Evolutionary conservation across 2,113 vertebrate species (phyloP), one percentile per base, ranked within the genome.

Genomic region (Tautogolabrus adspersus): DNA sequence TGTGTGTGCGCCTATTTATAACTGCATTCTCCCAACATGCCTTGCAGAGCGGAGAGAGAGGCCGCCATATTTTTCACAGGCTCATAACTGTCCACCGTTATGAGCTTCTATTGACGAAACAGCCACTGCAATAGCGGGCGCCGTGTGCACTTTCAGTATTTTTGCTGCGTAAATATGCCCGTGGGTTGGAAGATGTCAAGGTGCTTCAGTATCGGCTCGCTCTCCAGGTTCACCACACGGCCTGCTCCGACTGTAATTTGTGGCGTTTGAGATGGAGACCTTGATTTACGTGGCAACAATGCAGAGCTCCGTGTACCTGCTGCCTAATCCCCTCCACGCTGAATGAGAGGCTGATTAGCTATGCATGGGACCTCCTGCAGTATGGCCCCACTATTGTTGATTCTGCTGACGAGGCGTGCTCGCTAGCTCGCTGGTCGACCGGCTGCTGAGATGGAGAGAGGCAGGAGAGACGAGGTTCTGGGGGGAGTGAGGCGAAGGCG

Each of bases 381-480:
- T 83, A 86, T 47, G 66, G 59, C 69, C 66, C 37, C 11, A 1
- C 77, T 61, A 77, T 79, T 88, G 89, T 87, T 72, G 68, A 66
- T 88, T 87, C 84, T 90, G 90, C 90, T 92, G 90, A 92, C 73
- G 2, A 30, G 59, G 87, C 84, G 72, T 47, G 72, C 65, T 61
- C 13, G 19, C 56, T 64, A 26, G 51, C 75, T 58, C 15, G 47
- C 7, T 8, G 47, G 47, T 49, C 47, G 66, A 44, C 54, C 6
- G 51, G 56, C 34, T 9, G 56, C 42, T 7, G 75, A 68, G 38
- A 63, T 55, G 74, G 40, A 63, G 30, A 51, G 40, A 46, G 63
- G 22, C 6, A 21, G 65, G 57, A 40, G 47, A 4, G 38, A 77
- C 1, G 46, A 63, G 30, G 56, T 37, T 40, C 13, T n/a, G 44